Evolutionary conservation across 2,797 vertebrate genomes (phyloP).

Genomic region (Hapalemur alaotrensis): DNA sequence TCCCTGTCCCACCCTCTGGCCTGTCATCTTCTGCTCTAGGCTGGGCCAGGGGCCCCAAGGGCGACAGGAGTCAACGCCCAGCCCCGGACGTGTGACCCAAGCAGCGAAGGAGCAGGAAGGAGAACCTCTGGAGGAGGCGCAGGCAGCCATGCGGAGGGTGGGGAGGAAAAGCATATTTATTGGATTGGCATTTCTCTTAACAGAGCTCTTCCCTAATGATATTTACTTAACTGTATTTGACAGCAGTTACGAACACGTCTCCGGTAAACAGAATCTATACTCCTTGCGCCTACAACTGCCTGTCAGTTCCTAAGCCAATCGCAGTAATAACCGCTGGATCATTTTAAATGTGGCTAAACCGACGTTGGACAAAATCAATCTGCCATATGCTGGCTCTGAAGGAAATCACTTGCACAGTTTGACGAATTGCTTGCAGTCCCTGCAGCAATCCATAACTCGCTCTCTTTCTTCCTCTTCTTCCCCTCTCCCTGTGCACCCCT

Average conservation of each 20-base stretch:
- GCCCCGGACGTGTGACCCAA: background rate
- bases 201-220: conserved; percentile 85
- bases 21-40: background rate
- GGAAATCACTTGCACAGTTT: conserved; percentile 89
- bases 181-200: conserved; percentile 85
- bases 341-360: conserved; percentile 89
- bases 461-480: conserved; percentile 61
- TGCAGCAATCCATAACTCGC: conserved; percentile 87
- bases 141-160: conserved; percentile 64
- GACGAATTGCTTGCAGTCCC: conserved; percentile 89
- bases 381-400: conserved; percentile 93
- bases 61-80: background rate
- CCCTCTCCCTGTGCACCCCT: conserved; percentile 75
- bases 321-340: conserved; percentile 91
- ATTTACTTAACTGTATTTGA: conserved; percentile 90
- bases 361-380: conserved; percentile 93
- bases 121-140: conserved; percentile 43
- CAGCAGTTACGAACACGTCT: conserved; percentile 88
- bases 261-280: conserved; percentile 87
- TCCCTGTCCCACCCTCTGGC: background rate
- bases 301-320: conserved; percentile 93
- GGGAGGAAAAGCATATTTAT: conserved; percentile 82
- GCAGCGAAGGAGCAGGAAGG: background rate
- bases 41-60: background rate
- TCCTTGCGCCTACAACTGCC: conserved; percentile 90